phyloP scores from a whole-genome alignment of 2,888 invertebrate species.

The Patella depressa region DNA sequence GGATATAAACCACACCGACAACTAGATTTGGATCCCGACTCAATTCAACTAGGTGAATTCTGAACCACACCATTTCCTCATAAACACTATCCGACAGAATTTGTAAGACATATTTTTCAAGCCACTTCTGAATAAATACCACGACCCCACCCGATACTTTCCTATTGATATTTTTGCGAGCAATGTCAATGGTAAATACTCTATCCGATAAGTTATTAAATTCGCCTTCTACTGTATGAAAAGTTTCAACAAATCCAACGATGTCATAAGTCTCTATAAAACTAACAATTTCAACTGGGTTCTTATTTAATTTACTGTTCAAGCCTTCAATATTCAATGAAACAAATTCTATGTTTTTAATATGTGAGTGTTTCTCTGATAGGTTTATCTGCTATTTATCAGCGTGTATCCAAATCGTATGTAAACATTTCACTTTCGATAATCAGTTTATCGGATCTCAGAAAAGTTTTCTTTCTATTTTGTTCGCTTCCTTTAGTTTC shows the following conservation, averaged over 20 bases:
- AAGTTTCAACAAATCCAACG: not conserved
- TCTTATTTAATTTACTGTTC: not conserved
- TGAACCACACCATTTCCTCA: not conserved
- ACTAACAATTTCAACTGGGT: not conserved
- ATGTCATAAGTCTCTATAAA: not conserved
- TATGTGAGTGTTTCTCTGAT: not conserved
- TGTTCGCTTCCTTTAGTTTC: not conserved
- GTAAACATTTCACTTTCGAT: not conserved
- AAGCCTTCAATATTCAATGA: slow-evolving; percentile 6
- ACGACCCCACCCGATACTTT: not conserved
- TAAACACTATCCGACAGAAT: not conserved
- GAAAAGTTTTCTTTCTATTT: not conserved
- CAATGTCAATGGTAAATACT: too few relatives aligned
- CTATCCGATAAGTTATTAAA: not conserved
- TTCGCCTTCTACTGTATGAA: not conserved
- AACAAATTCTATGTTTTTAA: not conserved
- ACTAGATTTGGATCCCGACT: not conserved
- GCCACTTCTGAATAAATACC: not conserved
- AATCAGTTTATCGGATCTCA: not conserved
- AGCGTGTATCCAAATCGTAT: not conserved
- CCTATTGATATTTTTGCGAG: not conserved
- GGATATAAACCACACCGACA: not conserved
- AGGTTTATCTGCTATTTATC: too few relatives aligned
- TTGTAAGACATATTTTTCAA: not conserved
- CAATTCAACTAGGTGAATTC: not conserved